Percentiles rank a stretch among this genome's conserved stretches.
Evolutionary conservation across 2,113 vertebrate genomes (phyloP).

Genomic region (Sterna hirundo): DNA sequence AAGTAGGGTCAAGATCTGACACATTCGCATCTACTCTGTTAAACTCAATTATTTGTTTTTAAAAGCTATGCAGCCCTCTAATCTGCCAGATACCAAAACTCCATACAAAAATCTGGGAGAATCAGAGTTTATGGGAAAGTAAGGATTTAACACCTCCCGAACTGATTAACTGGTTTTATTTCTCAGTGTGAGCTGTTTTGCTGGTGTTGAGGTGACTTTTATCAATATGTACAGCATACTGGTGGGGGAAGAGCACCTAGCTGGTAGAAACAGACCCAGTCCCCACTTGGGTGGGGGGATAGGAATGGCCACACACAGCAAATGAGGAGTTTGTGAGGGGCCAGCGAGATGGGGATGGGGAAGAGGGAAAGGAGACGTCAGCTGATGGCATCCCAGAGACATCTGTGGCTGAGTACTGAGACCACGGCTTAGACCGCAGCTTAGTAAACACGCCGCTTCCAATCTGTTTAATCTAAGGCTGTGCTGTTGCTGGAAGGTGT

Average conservation of each 20-base stretch:
- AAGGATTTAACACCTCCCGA: neutral
- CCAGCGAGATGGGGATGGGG: neutral
- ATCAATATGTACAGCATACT: fast-evolving
- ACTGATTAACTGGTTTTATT: neutral
- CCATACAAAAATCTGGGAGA: neutral
- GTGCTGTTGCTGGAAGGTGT: neutral
- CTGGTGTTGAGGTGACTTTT: neutral
- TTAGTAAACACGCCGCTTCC: neutral
- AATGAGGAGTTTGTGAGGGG: neutral
- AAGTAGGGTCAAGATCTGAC: neutral
- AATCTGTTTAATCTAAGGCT: neutral
- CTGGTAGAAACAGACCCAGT: neutral
- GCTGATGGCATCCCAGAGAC: neutral
- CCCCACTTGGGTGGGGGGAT: fast-evolving
- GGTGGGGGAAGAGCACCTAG: neutral
- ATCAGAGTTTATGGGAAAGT: neutral
- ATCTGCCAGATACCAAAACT: neutral
- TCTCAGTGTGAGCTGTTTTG: neutral
- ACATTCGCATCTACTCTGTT: neutral
- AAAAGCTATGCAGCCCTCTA: neutral
- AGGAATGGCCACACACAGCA: fast-evolving
- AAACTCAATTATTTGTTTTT: neutral
- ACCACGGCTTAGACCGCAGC: fast-evolving
- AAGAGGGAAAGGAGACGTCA: neutral
- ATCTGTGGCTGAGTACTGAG: neutral